Conservation (phyloP, 2,113 vertebrate genomes). For the Condylura cristata region DNA sequence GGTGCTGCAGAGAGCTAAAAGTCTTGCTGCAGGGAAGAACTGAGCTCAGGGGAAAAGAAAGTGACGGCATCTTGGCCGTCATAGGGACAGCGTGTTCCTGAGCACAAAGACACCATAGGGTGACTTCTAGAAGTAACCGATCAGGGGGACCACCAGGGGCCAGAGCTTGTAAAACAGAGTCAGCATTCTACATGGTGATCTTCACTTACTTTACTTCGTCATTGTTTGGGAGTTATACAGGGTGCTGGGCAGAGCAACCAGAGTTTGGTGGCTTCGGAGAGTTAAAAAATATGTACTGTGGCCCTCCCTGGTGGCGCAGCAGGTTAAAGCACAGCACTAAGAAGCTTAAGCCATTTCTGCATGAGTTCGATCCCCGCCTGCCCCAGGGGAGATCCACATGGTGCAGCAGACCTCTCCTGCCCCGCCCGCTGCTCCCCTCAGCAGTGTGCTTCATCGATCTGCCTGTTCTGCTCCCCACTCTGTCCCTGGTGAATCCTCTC, state of each 20-base stretch:
- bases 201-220: neutral
- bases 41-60: neutral
- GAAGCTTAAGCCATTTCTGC: too few species aligned
- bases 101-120: neutral
- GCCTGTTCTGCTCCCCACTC: too few species aligned
- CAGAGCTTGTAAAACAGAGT: neutral
- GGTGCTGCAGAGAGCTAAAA: neutral
- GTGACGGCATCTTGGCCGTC: fast-evolving
- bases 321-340: too few species aligned
- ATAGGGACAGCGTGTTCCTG: neutral
- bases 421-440: too few species aligned
- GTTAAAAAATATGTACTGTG: too few species aligned
- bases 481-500: too few species aligned
- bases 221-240: neutral
- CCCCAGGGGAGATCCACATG: too few species aligned
- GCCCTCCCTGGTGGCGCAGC: too few species aligned
- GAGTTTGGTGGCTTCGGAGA: neutral
- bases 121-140: neutral
- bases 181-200: neutral
- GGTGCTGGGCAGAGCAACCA: neutral
- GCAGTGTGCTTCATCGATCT: too few species aligned
- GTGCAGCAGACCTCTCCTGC: too few species aligned
- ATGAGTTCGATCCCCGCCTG: too few species aligned
- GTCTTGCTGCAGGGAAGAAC: neutral
- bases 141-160: neutral